Evolutionary conservation across 2,113 vertebrate species (phyloP).

Genomic region (Pollimyrus isidori): DNA sequence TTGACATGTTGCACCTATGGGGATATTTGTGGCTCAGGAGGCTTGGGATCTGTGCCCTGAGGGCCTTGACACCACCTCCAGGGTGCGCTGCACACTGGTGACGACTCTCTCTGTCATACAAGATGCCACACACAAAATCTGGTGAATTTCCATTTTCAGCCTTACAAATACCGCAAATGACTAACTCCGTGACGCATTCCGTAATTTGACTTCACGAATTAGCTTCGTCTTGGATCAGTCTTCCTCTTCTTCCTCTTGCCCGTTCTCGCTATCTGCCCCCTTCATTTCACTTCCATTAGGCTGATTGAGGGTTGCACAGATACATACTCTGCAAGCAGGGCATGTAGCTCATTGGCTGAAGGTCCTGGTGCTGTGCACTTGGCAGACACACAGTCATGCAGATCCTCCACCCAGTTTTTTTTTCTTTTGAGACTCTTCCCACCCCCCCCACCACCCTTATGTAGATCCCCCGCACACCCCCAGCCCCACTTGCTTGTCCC

Average conservation of each 20-base stretch:
- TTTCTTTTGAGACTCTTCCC: background rate
- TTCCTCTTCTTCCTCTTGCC: background rate
- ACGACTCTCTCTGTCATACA: background rate
- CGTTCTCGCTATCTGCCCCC: background rate
- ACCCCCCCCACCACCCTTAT: too few relatives aligned
- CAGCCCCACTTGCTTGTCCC: background rate
- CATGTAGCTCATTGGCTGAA: background rate
- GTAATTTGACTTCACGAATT: background rate
- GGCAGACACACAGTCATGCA: background rate
- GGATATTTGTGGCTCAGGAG: background rate
- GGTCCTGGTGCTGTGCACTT: background rate
- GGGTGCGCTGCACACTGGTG: background rate
- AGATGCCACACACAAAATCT: background rate
- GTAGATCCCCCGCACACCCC: background rate
- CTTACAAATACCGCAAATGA: background rate
- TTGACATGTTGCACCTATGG: background rate
- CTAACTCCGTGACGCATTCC: background rate
- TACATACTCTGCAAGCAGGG: background rate
- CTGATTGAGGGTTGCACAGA: background rate
- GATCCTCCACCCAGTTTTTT: background rate
- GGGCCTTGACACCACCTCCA: background rate
- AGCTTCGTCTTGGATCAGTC: background rate
- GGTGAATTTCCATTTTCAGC: background rate
- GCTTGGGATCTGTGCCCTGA: background rate
- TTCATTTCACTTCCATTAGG: constrained; percentile 7